These are phyloP conservation scores for Aphrophora alni DNA, from an alignment of 2,888 invertebrate species.

Conservation along the genomic window DNA sequence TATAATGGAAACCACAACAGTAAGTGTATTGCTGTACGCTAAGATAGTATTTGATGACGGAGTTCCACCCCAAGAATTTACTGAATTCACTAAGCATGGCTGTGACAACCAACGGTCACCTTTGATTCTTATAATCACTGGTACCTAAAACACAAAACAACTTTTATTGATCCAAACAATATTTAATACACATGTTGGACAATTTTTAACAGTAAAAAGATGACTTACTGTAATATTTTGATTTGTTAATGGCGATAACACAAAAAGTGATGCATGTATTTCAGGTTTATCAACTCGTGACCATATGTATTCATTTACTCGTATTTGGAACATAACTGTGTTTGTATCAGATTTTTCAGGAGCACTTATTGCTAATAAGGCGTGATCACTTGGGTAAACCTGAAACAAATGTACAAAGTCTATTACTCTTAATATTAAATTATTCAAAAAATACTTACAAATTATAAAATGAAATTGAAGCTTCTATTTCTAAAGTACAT, in stretches of 20 bases:
- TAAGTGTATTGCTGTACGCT: background rate
- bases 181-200: too few relatives aligned
- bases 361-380: constrained; percentile 11
- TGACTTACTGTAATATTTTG: constrained; percentile 33
- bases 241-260: constrained; percentile 29
- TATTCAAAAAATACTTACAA: too few relatives aligned
- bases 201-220: too few relatives aligned
- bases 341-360: background rate
- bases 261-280: background rate
- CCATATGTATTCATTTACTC: constrained; percentile 16
- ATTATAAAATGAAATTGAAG: too few relatives aligned
- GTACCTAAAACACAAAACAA: background rate
- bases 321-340: background rate
- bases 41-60: background rate
- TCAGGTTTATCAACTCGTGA: background rate
- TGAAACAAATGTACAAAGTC: background rate
- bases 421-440: too few relatives aligned
- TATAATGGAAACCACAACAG: background rate
- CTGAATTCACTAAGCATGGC: background rate
- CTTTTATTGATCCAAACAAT: too few relatives aligned
- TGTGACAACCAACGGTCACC: background rate
- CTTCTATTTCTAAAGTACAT: too few relatives aligned
- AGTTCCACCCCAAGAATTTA: background rate
- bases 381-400: background rate
- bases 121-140: background rate